Evolutionary conservation across 2,113 vertebrate genomes (phyloP).

Genomic region (Melierax canorus): DNA sequence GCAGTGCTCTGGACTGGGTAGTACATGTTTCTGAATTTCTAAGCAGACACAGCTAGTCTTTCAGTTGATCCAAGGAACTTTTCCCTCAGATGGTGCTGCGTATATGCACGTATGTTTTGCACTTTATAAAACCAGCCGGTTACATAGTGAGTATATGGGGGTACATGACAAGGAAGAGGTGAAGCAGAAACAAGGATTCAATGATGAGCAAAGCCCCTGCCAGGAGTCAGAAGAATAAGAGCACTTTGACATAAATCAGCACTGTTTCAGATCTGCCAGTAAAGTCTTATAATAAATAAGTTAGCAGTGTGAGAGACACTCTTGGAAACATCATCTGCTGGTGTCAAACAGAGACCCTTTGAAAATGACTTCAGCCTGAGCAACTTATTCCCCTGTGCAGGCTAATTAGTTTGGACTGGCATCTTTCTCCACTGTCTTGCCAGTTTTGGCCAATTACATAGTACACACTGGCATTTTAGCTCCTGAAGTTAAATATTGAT

Average conservation of each 20-base stretch:
- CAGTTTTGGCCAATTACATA: neutral
- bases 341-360: neutral
- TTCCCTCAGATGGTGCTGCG: neutral
- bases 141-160: fast-evolving
- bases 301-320: neutral
- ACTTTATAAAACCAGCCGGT: neutral
- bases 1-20: too few species aligned
- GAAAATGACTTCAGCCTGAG: neutral
- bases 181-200: neutral
- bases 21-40: neutral
- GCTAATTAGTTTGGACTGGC: neutral
- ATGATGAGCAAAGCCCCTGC: neutral
- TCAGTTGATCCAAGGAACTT: neutral
- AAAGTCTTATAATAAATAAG: neutral
- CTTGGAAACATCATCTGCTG: neutral
- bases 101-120: neutral
- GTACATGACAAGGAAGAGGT: neutral
- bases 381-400: neutral
- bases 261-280: neutral
- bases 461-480: neutral
- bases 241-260: neutral
- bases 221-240: neutral
- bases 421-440: neutral
- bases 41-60: neutral
- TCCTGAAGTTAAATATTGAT: neutral